These are phyloP conservation scores for Cerastis rubricosa DNA, from an alignment of 2,888 invertebrate genomes.

Conservation along the genomic window DNA sequence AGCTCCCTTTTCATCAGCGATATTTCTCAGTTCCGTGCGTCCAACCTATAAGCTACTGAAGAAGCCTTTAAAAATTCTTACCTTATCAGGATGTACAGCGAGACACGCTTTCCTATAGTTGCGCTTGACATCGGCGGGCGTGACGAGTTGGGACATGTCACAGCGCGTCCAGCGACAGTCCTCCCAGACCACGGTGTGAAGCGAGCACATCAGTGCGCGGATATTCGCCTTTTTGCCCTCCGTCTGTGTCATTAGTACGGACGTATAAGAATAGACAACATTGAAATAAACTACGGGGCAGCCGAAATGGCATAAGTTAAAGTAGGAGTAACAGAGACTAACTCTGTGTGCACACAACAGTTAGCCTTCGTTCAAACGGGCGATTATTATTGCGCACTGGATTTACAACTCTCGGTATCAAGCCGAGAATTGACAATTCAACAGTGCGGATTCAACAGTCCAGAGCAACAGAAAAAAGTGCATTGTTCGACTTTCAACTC, in stretches of 20 bases:
- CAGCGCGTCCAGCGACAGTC: slow-evolving; percentile 98
- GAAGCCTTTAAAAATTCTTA: slow-evolving; percentile 76
- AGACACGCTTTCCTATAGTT: slow-evolving; percentile 98
- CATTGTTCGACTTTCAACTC: too few species aligned
- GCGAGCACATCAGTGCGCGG: slow-evolving; percentile 97
- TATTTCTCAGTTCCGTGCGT: background rate
- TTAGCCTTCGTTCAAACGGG: background rate
- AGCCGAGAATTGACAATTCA: too few species aligned
- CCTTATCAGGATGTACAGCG: slow-evolving; percentile 99
- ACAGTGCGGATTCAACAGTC: too few species aligned
- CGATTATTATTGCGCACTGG: too few species aligned
- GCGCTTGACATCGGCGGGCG: slow-evolving; percentile 98
- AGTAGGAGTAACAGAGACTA: background rate
- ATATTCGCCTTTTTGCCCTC: slow-evolving; percentile 99
- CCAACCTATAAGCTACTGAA: background rate
- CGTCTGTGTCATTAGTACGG: slow-evolving; percentile 90
- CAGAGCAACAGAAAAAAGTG: too few species aligned
- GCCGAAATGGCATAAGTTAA: background rate
- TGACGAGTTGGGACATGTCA: slow-evolving; percentile 98
- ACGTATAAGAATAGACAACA: background rate
- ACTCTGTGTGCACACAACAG: background rate
- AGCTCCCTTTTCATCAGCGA: background rate
- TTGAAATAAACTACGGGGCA: background rate
- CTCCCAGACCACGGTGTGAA: slow-evolving; percentile 98
- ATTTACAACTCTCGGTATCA: too few species aligned